A percentile compares a stretch with the other conserved stretches of the same genome.
Conservation (phyloP, 2,797 vertebrate genomes). For the Balearica regulorum region DNA sequence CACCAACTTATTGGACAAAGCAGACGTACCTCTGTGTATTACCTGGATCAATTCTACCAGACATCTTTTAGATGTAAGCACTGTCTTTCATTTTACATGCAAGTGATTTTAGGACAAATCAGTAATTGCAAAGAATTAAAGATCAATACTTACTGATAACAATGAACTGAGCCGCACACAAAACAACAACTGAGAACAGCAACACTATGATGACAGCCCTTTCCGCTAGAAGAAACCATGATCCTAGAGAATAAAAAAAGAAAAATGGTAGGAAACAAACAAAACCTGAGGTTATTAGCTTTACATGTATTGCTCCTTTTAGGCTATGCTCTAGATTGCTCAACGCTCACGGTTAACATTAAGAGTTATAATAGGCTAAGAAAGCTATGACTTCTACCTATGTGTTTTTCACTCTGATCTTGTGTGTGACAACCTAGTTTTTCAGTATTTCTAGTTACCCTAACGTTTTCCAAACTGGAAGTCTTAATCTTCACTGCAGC, state of each 20-base stretch:
- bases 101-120: neutral
- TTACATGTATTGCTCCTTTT: neutral
- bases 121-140: neutral
- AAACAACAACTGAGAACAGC: constrained; percentile 56
- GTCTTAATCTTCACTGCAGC: neutral
- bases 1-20: neutral
- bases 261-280: neutral
- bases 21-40: neutral
- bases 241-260: constrained; percentile 51
- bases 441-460: neutral
- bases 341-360: neutral
- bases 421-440: neutral
- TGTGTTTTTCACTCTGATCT: neutral
- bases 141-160: constrained; percentile 72
- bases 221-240: constrained; percentile 70
- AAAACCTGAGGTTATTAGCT: neutral
- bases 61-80: neutral
- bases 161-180: constrained; percentile 67
- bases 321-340: neutral
- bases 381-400: neutral
- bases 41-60: neutral
- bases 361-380: neutral
- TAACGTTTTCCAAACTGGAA: neutral
- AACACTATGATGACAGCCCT: constrained; percentile 61
- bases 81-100: neutral